Evolutionary conservation across 2,113 vertebrate genomes (phyloP).

Genomic region (Eupsittula cactorum): DNA sequence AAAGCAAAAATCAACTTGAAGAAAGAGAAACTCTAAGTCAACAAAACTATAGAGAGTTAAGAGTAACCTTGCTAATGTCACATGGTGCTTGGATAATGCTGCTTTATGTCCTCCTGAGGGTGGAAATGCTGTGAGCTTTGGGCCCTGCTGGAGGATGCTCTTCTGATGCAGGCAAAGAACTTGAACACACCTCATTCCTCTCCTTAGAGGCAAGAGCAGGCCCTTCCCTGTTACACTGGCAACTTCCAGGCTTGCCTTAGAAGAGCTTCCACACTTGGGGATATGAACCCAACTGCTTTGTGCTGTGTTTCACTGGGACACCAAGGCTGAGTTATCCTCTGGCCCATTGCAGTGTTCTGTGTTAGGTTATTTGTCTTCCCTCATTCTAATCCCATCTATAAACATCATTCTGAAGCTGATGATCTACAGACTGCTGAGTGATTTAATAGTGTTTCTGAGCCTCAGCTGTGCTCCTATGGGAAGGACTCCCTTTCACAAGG

Average conservation of each 20-base stretch:
- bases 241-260: background rate
- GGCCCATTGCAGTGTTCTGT: accelerated
- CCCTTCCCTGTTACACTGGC: background rate
- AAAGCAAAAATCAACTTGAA: background rate
- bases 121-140: background rate
- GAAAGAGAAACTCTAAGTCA: background rate
- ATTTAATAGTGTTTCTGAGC: background rate
- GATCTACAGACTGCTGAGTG: background rate
- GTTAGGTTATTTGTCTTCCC: background rate
- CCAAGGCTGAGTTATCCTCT: background rate
- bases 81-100: background rate
- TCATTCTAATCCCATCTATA: background rate
- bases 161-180: too few species aligned
- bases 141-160: background rate
- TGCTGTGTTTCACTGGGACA: background rate
- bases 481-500: background rate
- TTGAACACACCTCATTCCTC: background rate
- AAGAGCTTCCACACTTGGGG: background rate
- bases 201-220: background rate
- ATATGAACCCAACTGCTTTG: background rate
- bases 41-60: background rate
- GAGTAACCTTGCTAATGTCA: background rate
- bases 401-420: background rate
- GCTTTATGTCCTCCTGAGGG: background rate
- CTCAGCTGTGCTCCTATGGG: background rate